Evolutionary conservation across 1,140 invertebrate genomes (phyloP).

Genomic region (Oncopodura yosiiana): DNA sequence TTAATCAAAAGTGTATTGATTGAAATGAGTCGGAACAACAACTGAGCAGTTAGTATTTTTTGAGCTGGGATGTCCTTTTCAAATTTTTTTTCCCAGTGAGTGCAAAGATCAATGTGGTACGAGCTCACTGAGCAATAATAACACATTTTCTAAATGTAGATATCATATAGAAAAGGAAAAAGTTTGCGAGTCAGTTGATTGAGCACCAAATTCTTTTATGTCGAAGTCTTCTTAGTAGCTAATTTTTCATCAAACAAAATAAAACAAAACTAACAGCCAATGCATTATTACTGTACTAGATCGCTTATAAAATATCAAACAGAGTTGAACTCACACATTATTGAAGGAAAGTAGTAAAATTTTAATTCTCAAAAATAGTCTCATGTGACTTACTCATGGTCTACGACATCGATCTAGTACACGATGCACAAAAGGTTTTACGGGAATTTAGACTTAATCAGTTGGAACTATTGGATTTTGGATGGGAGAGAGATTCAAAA

Average conservation of each 20-base stretch:
- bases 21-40: not conserved
- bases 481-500: conserved; percentile 5
- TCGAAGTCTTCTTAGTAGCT: not conserved
- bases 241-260: no score
- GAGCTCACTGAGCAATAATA: conserved; percentile 13
- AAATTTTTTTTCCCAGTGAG: conserved; percentile 9
- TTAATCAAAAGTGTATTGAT: not conserved
- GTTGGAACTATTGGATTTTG: conserved; percentile 18
- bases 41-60: not conserved
- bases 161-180: conserved; percentile 13
- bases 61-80: not conserved
- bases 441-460: conserved; percentile 14
- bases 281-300: not conserved
- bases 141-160: conserved; percentile 8
- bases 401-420: no score
- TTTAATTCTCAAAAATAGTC: no score
- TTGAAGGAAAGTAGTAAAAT: no score
- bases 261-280: not conserved
- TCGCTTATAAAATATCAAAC: no score
- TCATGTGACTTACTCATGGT: no score
- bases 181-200: conserved; percentile 11
- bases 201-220: not conserved
- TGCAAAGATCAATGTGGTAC: conserved; percentile 28
- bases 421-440: conserved; percentile 1
- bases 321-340: no score